Evolutionary conservation across 2,113 vertebrate species (phyloP).

Genomic region (Empidonax alnorum): DNA sequence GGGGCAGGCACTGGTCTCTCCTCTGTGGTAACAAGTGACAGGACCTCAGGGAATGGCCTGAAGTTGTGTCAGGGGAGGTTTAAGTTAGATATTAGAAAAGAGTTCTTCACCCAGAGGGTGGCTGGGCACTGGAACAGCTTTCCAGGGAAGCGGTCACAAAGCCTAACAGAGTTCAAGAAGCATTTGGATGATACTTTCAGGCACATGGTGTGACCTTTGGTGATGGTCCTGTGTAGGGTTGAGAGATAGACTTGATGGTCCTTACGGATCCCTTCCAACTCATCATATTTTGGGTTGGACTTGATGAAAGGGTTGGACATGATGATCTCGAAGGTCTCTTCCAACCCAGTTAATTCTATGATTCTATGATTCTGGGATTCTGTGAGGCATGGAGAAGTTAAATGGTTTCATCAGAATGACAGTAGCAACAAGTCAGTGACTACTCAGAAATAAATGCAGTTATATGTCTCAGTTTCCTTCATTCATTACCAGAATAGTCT

Average conservation of each 20-base stretch:
- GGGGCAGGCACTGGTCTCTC: not conserved
- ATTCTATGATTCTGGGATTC: not conserved
- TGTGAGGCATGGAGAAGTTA: not conserved
- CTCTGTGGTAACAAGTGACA: not conserved
- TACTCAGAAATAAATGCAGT: not conserved
- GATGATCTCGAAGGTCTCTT: no score
- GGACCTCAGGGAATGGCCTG: not conserved
- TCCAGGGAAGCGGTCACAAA: not conserved
- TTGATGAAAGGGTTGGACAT: no score
- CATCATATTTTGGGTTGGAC: not conserved
- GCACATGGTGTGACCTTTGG: not conserved
- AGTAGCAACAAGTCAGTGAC: not conserved
- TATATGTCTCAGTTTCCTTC: not conserved
- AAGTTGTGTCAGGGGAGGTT: not conserved
- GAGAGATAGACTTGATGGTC: not conserved
- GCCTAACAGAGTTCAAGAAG: not conserved
- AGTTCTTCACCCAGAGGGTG: not conserved
- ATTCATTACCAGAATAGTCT: slow-evolving; percentile 29
- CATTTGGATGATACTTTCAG: not conserved
- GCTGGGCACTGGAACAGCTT: not conserved
- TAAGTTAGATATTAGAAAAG: not conserved
- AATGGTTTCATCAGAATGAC: not conserved
- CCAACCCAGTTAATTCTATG: not conserved
- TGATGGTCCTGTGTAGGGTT: not conserved
- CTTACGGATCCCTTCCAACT: not conserved